Evolutionary conservation across 2,797 vertebrate genomes (phyloP).

Genomic region (Tauraco hartlaubi): DNA sequence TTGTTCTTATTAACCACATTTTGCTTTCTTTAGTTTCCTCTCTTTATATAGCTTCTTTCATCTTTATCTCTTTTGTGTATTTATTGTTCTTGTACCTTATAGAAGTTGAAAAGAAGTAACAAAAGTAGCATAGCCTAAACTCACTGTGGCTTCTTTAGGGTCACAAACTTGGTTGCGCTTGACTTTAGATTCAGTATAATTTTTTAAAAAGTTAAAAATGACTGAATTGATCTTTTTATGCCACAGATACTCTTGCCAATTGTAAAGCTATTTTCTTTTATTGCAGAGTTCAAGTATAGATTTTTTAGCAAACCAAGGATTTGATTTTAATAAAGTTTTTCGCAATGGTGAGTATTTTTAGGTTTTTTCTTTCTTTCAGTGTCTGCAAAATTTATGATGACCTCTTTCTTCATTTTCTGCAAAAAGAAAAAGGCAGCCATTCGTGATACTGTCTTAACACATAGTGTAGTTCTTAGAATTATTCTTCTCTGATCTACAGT

Average conservation of each 20-base stretch:
- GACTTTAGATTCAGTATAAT: not conserved
- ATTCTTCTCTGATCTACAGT: not conserved
- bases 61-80: not conserved
- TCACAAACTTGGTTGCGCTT: not conserved
- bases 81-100: not conserved
- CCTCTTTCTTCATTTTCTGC: not conserved
- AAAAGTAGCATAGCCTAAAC: not conserved
- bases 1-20: not conserved
- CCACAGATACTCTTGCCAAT: not conserved
- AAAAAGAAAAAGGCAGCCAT: not conserved
- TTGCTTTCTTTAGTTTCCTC: not conserved
- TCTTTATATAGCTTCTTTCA: not conserved
- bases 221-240: not conserved
- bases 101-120: not conserved
- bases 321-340: conserved; percentile 99
- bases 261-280: conserved; percentile 4
- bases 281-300: conserved; percentile 99
- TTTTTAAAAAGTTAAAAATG: not conserved
- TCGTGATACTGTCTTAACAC: not conserved
- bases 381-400: not conserved
- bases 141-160: not conserved
- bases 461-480: not conserved
- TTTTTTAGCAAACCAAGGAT: conserved; percentile 98
- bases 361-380: not conserved
- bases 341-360: conserved; percentile 86